Evolutionary conservation across 2,888 invertebrate species (phyloP), one percentile per base, ranked within the genome.

Genomic region (Osmoderma eremita): DNA sequence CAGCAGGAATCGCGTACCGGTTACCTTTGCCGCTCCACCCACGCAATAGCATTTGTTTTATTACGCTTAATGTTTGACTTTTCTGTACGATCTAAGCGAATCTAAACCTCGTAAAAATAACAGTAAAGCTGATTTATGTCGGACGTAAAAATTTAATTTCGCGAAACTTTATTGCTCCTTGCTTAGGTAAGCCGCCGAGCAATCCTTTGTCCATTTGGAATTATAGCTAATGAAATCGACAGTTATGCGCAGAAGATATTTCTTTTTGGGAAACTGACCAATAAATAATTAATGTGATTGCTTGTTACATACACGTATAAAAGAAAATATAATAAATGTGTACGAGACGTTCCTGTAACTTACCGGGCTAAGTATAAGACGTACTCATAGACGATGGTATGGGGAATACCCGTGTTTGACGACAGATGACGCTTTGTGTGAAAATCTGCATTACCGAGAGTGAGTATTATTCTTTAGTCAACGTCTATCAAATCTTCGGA

Each of bases 71-170:
- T 38, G 41, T 66, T 18, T 50, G 64, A 42, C 38, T 48, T 66
- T 66, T 65, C 51, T 61, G 51, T 66, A 61, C 41, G 50, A 50
- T 61, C 50, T 58, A 50, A 39, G 30, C 65, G 65, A 66, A 66
- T 65, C 65, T 66, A 66, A 64, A 58, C 50, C 49, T 66, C 65
- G 65, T 66, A 66, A 66, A 66, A 66, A 50, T 56, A 66, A 66
- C 65, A 66, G 39, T 66, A 61, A 66, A 66, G 30, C 65, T 61
- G 65, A 66, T 66, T 66, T 66, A 66, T 66, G 65, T 51, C 41
- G 50, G 56, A 58, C 65, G 65, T 66, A 66, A 66, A 66, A 66
- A 61, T 66, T 66, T 61, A 66, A 66, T 66, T 66, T 66, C 61
- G 41, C 56, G 24, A 49, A 48, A 50, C 61, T 58, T 66, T 61